phyloP scores from a whole-genome alignment of 2,797 vertebrate species.

The Crocidura indochinensis region DNA sequence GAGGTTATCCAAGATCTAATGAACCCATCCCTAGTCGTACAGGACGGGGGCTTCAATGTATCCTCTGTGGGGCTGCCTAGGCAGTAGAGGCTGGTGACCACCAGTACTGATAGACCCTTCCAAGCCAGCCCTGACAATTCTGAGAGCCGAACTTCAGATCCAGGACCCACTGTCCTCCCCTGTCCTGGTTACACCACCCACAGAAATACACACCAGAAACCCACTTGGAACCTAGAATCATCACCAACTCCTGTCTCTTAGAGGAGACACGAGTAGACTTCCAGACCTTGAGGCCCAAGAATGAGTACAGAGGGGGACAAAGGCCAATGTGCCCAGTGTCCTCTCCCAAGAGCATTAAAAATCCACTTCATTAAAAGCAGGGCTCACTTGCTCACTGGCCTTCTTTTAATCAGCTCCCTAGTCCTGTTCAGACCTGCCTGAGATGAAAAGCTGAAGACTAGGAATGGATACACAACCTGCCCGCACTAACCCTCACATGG shows the following conservation, averaged over 20 bases:
- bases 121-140: background rate
- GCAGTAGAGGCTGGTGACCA: too few relatives aligned
- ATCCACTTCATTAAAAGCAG: conserved; percentile 71
- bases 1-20: background rate
- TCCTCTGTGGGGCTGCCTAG: too few relatives aligned
- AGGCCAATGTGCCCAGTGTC: background rate
- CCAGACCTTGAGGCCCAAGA: conserved; percentile 34
- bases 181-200: conserved; percentile 32
- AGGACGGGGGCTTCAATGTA: background rate
- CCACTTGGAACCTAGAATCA: background rate
- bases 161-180: background rate
- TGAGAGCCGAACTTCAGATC: too few relatives aligned
- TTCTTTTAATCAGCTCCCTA: conserved; percentile 65
- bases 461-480: conserved; percentile 10
- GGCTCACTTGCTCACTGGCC: background rate
- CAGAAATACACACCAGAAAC: conserved; percentile 56
- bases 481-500: conserved; percentile 20
- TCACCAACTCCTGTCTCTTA: background rate
- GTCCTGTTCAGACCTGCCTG: conserved; percentile 61
- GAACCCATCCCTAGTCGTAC: background rate
- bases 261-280: conserved; percentile 24
- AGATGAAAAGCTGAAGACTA: conserved; percentile 8
- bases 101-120: background rate
- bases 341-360: conserved; percentile 38
- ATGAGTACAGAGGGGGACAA: background rate